Base-by-base conservation (phyloP, 2,113 vertebrate genomes). In the Amazona vittata region DNA sequence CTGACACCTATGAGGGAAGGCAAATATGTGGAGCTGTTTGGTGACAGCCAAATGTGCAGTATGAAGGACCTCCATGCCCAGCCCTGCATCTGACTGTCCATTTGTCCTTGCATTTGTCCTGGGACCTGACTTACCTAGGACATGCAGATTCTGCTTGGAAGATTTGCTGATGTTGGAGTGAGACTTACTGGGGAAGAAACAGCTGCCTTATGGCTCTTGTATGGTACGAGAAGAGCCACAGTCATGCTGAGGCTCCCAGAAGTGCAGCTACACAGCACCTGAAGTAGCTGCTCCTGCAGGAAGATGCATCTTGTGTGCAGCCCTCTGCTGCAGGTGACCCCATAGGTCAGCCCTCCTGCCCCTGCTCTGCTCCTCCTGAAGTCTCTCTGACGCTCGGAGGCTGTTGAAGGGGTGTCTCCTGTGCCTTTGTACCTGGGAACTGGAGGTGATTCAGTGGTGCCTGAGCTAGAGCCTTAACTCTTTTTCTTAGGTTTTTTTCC, bases 21-120 rank as follows among this genome's bases (percentile, higher is more conserved):
- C 41, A 84, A 50, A 35, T 76, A 71, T 31, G 68, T 93, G 67
- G 29, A 75, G 35, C 22, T 46, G 7, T 50, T 60, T 52, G 35
- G 33, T 41, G 39, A 6, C 20, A 47, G 67, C 28, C 62, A 76
- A 41, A 41, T 29, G 53, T 64, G 29, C 16, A 14, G 25, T 52
- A 24, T 31, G 46, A 52, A 70, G 31, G n/a, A 37, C 8, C 16
- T 89, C 37, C 18, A 6, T 52, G 53, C 24, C 4, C 49, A 50
- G 49, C 49, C 49, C 4, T 14, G 13, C 0, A 0, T 86, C 68
- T 14, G 2, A 22, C 43, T 50, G 15, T 37, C 33, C 12, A 5
- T 68, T 86, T 86, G 52, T 53, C 52, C 33, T 41, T 62, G 39
- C 8, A 2, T 77, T 68, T 81, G 7, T 76, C 10, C 37, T 87